Percentiles rank a stretch among this genome's conserved stretches.
Conservation (phyloP, 2,888 invertebrate species). For the Rhingia rostrata region DNA sequence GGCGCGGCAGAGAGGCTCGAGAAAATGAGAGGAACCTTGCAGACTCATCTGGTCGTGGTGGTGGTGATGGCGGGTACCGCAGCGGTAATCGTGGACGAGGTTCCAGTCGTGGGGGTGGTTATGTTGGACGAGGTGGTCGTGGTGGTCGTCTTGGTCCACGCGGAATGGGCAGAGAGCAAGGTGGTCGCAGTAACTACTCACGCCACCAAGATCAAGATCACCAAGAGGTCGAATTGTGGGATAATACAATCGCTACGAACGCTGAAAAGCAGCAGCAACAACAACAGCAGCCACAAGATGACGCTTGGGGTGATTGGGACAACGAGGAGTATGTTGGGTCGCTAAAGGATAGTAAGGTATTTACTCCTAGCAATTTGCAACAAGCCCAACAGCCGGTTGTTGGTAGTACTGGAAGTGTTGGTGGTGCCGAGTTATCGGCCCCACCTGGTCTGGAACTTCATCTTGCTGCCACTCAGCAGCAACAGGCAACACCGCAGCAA, state of each 20-base stretch:
- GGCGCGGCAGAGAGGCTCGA: conserved; percentile 86
- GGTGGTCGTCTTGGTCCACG: conserved; percentile 81
- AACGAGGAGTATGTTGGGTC: conserved; percentile 98
- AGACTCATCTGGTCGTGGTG: conserved; percentile 82
- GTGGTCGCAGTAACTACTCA: conserved; percentile 77
- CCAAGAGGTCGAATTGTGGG: conserved; percentile 85
- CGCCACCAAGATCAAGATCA: conserved; percentile 81
- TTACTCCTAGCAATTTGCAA: conserved; percentile 87
- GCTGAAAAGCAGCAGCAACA: conserved; percentile 81
- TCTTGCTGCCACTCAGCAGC: conserved; percentile 76
- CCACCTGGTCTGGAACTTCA: conserved; percentile 83
- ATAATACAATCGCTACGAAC: conserved; percentile 84
- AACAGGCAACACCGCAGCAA: conserved; percentile 73
- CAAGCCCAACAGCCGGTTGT: conserved; percentile 79
- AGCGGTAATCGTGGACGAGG: conserved; percentile 83
- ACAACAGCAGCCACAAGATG: conserved; percentile 79
- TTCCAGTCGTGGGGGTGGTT: conserved; percentile 82
- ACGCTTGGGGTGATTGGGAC: conserved; percentile 90
- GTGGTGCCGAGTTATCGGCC: conserved; percentile 80
- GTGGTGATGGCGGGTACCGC: conserved; percentile 81
- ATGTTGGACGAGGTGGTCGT: conserved; percentile 84
- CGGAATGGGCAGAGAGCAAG: conserved; percentile 77
- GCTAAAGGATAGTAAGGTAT: conserved; percentile 96
- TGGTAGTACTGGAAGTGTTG: conserved; percentile 75
- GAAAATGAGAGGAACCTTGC: conserved; percentile 85